phyloP scores from a whole-genome alignment of 2,113 vertebrate species.

The Ceuthmochares aereus region DNA sequence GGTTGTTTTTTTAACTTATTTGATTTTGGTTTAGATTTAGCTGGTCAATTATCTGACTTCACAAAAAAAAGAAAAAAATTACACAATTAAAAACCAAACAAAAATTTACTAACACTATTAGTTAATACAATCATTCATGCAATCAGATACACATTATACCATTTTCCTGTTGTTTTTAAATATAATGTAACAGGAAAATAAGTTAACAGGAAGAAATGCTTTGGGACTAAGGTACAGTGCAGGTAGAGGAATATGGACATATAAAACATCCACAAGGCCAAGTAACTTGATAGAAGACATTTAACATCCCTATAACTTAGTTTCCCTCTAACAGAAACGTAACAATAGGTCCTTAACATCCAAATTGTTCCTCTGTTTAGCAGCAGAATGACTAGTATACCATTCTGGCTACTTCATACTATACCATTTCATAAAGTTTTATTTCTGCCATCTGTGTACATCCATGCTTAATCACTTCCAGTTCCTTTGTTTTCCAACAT shows the following conservation, averaged over 20 bases:
- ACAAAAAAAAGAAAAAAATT: background rate
- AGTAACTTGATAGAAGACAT: background rate
- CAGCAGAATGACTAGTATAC: background rate
- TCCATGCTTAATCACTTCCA: background rate
- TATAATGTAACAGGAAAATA: background rate
- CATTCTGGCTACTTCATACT: background rate
- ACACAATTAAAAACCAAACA: fast-evolving
- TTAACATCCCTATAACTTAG: background rate
- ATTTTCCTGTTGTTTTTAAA: background rate
- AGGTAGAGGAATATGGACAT: background rate
- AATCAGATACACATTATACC: background rate
- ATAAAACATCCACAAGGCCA: background rate
- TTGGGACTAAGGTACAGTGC: background rate
- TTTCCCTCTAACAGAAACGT: background rate
- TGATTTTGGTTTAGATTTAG: background rate
- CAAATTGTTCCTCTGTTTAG: background rate
- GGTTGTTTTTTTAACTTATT: background rate
- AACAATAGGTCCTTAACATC: background rate
- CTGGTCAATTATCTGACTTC: background rate
- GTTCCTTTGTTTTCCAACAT: background rate
- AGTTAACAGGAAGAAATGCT: background rate
- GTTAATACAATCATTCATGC: background rate
- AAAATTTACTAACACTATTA: background rate
- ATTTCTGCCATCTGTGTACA: background rate
- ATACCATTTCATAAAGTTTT: background rate